Conservation (phyloP, 2,797 vertebrate genomes). For the Crenichthys baileyi region DNA sequence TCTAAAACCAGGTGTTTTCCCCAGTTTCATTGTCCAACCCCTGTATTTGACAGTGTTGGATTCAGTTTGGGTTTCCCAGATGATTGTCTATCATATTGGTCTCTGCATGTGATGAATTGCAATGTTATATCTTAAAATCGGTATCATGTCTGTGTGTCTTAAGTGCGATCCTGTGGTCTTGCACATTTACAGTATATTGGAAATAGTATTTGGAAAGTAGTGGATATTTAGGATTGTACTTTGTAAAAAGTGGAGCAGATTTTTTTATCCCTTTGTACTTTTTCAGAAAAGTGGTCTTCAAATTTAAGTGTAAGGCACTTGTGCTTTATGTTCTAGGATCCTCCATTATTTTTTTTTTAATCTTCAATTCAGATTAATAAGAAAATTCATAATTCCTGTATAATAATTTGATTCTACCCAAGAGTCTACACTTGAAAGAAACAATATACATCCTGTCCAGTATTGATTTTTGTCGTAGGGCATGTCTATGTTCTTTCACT, state of each 20-base stretch:
- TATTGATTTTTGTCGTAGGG: neutral
- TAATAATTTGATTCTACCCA: neutral
- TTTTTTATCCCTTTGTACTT: neutral
- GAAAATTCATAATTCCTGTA: neutral
- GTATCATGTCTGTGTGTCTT: neutral
- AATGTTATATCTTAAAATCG: no score
- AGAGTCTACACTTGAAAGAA: neutral
- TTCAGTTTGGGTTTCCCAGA: no score
- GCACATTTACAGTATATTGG: neutral
- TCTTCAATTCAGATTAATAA: neutral
- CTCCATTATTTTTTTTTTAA: neutral
- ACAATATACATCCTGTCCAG: constrained; percentile 7
- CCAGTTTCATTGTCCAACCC: no score
- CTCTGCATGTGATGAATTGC: no score
- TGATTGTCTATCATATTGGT: no score
- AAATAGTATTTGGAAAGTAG: neutral
- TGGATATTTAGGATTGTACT: neutral
- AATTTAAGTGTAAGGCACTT: neutral
- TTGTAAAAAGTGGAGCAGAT: neutral
- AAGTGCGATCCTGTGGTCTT: neutral
- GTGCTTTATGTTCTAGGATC: neutral
- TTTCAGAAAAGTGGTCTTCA: neutral
- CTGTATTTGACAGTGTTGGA: no score
- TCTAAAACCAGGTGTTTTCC: no score
- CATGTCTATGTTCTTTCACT: constrained; percentile 29